A percentile compares a stretch with the other conserved stretches of the same genome.
phyloP scores from a whole-genome alignment of 2,797 vertebrate species.

The Phrynocephalus vlangalii region DNA sequence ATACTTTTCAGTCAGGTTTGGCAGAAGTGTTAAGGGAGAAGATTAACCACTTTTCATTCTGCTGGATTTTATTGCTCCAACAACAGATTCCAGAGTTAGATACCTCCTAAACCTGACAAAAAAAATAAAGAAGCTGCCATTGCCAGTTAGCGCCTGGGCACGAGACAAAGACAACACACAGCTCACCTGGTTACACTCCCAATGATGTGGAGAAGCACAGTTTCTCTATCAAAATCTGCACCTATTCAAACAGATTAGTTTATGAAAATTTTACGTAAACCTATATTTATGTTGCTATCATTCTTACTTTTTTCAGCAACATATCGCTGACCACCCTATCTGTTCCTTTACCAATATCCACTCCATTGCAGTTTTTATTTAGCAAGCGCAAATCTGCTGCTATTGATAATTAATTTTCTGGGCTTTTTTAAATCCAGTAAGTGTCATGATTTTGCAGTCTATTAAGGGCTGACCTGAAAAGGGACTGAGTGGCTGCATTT shows the following conservation, averaged over 20 bases:
- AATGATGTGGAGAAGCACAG: not conserved
- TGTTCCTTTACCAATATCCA: not conserved
- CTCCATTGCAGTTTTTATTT: constrained; percentile 42
- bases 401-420: constrained; percentile 34
- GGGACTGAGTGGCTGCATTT: constrained; percentile 52
- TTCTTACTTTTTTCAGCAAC: not conserved
- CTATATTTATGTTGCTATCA: not conserved
- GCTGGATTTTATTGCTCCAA: too few relatives aligned
- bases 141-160: not conserved
- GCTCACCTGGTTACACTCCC: not conserved
- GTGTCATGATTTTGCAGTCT: constrained; percentile 61
- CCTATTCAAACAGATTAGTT: not conserved
- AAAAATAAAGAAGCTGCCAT: not conserved
- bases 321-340: not conserved
- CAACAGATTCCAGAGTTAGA: too few relatives aligned
- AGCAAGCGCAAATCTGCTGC: constrained; percentile 35
- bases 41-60: too few relatives aligned
- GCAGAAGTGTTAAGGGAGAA: too few relatives aligned
- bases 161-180: not conserved
- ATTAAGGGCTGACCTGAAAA: constrained; percentile 64
- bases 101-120: too few relatives aligned
- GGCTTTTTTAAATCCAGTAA: constrained; percentile 62
- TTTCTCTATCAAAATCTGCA: not conserved
- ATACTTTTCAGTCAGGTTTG: too few relatives aligned
- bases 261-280: not conserved